Conservation (phyloP, 1,140 invertebrate genomes). For the Drosophila kohkoa region DNA sequence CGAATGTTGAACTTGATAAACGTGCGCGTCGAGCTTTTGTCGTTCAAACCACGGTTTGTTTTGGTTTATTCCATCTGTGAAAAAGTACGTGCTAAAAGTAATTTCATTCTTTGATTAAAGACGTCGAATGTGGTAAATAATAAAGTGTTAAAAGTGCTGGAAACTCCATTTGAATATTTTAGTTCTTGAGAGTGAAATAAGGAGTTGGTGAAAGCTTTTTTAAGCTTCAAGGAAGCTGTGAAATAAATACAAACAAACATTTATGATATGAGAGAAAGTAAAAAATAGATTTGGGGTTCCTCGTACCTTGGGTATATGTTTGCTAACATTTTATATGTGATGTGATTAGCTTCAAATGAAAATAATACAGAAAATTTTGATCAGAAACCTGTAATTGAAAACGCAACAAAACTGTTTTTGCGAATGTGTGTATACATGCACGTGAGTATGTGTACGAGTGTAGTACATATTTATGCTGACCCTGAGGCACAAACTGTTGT, state of each 20-base stretch:
- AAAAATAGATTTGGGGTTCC: slow-evolving; percentile 5
- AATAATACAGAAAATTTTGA: slow-evolving; percentile 27
- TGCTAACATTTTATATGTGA: slow-evolving; percentile 31
- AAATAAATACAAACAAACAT: background rate
- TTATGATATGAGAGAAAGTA: background rate
- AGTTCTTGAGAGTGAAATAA: background rate
- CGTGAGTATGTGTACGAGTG: no score
- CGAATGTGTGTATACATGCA: background rate
- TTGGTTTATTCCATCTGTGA: slow-evolving; percentile 8
- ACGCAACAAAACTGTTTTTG: slow-evolving; percentile 48
- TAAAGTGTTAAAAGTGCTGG: slow-evolving; percentile 5
- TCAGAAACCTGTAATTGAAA: slow-evolving; percentile 74
- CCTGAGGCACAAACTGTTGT: no score
- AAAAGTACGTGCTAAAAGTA: slow-evolving; percentile 4
- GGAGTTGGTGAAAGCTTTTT: slow-evolving; percentile 26
- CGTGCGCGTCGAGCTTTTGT: slow-evolving; percentile 56
- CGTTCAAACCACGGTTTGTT: slow-evolving; percentile 4
- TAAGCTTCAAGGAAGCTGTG: background rate
- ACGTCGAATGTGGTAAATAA: background rate
- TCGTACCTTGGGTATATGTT: slow-evolving; percentile 1
- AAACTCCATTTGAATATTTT: background rate
- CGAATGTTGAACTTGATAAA: slow-evolving; percentile 72
- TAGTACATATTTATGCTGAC: background rate
- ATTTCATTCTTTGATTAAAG: slow-evolving; percentile 20
- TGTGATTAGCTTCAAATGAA: slow-evolving; percentile 46